Percentiles rank a stretch among this genome's conserved stretches.
Evolutionary conservation across 2,888 invertebrate genomes (phyloP).

Genomic region (Polietes domitor): DNA sequence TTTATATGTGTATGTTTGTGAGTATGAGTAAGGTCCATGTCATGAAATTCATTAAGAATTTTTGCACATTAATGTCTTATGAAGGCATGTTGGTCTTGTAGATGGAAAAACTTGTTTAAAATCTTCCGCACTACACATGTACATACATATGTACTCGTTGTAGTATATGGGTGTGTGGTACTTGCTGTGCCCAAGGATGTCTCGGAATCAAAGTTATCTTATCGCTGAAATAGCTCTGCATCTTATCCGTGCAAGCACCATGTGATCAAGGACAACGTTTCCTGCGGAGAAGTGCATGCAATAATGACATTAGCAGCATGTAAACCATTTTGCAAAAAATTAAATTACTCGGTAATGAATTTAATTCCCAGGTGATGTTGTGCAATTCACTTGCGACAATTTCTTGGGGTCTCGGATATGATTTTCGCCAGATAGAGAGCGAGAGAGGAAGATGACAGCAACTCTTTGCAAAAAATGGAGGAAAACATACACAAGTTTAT

Average conservation of each 20-base stretch:
- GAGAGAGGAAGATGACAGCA: constrained; percentile 20
- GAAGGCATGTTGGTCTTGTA: not conserved
- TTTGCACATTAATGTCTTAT: not conserved
- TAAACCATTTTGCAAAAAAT: constrained; percentile 63
- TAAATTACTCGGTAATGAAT: constrained; percentile 62
- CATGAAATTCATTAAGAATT: not conserved
- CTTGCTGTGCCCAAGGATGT: not conserved
- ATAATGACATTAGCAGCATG: constrained; percentile 61
- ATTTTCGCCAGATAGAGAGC: not conserved
- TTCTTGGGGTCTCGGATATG: not conserved
- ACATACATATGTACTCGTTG: not conserved
- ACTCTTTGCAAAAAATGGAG: not conserved
- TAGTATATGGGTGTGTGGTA: not conserved
- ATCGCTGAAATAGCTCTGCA: not conserved
- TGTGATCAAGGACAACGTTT: constrained; percentile 49
- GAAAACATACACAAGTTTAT: constrained; percentile 9
- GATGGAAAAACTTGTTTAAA: not conserved
- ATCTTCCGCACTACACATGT: not conserved
- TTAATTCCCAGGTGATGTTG: constrained; percentile 65
- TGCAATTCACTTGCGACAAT: constrained; percentile 21
- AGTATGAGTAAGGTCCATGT: not conserved
- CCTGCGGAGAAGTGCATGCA: constrained; percentile 47
- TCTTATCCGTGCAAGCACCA: not conserved
- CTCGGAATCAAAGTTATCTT: not conserved
- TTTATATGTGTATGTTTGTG: not conserved